Evolutionary conservation across 2,888 invertebrate species (phyloP).

Genomic region (Lumbricus terrestris): DNA sequence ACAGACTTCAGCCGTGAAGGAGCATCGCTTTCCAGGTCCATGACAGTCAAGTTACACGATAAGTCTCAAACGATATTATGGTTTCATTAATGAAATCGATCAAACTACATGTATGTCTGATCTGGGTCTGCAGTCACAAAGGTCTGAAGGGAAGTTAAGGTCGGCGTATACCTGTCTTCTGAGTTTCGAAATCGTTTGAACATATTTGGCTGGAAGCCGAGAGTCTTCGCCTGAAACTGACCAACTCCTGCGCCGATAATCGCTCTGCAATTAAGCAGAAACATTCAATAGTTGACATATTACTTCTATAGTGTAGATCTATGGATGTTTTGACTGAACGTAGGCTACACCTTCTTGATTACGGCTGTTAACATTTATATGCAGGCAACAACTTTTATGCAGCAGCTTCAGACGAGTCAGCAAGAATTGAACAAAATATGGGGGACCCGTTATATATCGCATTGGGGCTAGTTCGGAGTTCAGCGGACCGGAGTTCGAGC

Average conservation of each 20-base stretch:
- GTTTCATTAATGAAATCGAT: background rate
- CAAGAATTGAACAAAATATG: too few species aligned
- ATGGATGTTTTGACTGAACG: too few species aligned
- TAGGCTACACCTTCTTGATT: too few species aligned
- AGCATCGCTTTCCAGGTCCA: background rate
- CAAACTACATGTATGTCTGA: background rate
- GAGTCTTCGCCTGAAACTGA: slow-evolving; percentile 42
- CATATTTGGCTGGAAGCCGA: slow-evolving; percentile 36
- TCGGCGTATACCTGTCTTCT: slow-evolving; percentile 40
- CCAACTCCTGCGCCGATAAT: slow-evolving; percentile 42
- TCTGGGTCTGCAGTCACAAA: background rate
- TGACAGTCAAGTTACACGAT: background rate
- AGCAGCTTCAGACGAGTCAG: too few species aligned
- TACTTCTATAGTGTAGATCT: too few species aligned
- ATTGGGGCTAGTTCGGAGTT: too few species aligned
- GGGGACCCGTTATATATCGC: too few species aligned
- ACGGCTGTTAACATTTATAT: too few species aligned
- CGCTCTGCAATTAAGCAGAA: slow-evolving; percentile 32
- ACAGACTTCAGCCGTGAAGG: background rate
- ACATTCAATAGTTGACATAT: background rate
- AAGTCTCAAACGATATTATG: background rate
- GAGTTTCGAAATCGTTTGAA: slow-evolving; percentile 43
- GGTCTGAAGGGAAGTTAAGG: too few species aligned
- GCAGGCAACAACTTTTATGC: too few species aligned
- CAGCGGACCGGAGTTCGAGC: too few species aligned